These are phyloP conservation scores for Drosophila repletoides DNA, from an alignment of 1,140 invertebrate species.

Conservation along the genomic window DNA sequence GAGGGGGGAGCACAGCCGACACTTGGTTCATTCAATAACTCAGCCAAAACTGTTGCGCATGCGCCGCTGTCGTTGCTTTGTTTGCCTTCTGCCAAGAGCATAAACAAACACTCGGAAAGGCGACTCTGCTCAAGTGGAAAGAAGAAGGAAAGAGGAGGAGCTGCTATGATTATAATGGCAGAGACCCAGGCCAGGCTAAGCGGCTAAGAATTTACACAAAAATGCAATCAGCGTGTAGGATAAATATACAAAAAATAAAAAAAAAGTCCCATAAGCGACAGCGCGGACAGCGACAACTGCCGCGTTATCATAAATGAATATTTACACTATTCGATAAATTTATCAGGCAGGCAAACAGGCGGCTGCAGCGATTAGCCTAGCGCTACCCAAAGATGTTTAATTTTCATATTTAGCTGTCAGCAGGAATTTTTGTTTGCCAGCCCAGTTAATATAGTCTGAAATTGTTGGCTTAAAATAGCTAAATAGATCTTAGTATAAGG, in stretches of 20 bases:
- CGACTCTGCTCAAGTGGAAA: conserved; percentile 1
- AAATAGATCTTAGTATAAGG: too few species aligned
- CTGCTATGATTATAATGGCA: conserved; percentile 30
- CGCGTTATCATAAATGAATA: conserved; percentile 60
- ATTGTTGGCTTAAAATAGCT: neutral
- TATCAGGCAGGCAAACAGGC: conserved; percentile 33
- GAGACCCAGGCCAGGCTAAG: too few species aligned
- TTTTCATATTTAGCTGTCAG: conserved; percentile 41
- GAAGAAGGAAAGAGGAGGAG: neutral
- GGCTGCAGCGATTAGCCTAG: conserved; percentile 16
- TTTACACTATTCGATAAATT: conserved; percentile 62
- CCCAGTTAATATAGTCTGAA: neutral
- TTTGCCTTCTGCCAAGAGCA: conserved; percentile 26
- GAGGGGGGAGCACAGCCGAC: neutral
- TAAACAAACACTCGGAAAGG: conserved; percentile 33
- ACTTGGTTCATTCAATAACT: conserved; percentile 25
- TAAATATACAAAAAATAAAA: conserved; percentile 53
- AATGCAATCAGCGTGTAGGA: conserved; percentile 59
- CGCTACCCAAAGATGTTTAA: conserved; percentile 18
- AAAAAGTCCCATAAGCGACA: neutral
- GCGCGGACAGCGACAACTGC: conserved; percentile 32
- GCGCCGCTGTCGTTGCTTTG: conserved; percentile 21
- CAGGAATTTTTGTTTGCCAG: conserved; percentile 23
- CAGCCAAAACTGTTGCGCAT: conserved; percentile 43
- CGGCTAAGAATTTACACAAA: conserved; percentile 66